Evolutionary conservation across 2,888 invertebrate species (phyloP), one percentile per base, ranked within the genome.

Genomic region (Eilema griseolum): DNA sequence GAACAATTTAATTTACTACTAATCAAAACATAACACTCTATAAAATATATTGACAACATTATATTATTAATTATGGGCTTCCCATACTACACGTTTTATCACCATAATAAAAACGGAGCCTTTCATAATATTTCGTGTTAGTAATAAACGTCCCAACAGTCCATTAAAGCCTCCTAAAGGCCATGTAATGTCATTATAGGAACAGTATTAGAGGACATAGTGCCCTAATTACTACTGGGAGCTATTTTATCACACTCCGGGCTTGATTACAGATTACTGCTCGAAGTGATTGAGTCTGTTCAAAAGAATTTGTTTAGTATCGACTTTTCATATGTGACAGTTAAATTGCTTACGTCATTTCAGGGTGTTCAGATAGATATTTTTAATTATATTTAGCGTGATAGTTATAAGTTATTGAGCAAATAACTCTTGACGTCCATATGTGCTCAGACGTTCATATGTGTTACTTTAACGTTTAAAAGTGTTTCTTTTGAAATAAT

Each of bases 151-250:
- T 60, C 65, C n/a, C 70, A 69, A 71, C 46, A 77, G 67, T 41
- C 68, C 64, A 73, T 71, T 72, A 73, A 62, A 57, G 46, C 61
- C 37, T 62, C 61, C 66, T 66, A 24, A 60, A 69, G 62, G 57
- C 64, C 67, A 11, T 28, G 67, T 77, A 75, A 77, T 70, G 33
- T 68, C 68, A 60, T 75, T 64, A 73, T 66, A 74, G 65, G 63
- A n/a, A 37, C 66, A 37, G 56, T 67, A 60, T 70, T 72, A 71
- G 46, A 64, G 62, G 62, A 72, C 66, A 62, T 59, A 74, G 70
- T 69, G 61, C 41, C 52, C 66, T 77, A 71, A 75, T 81, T 79
- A 72, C 46, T 46, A n/a, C 3, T 5, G 11, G 64, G 41, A 60
- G 57, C 26, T 67, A 70, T 61, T 71, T 71, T 69, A 63, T n/a